phyloP scores from a whole-genome alignment of 2,888 invertebrate genomes.

The Chloromyia formosa region DNA sequence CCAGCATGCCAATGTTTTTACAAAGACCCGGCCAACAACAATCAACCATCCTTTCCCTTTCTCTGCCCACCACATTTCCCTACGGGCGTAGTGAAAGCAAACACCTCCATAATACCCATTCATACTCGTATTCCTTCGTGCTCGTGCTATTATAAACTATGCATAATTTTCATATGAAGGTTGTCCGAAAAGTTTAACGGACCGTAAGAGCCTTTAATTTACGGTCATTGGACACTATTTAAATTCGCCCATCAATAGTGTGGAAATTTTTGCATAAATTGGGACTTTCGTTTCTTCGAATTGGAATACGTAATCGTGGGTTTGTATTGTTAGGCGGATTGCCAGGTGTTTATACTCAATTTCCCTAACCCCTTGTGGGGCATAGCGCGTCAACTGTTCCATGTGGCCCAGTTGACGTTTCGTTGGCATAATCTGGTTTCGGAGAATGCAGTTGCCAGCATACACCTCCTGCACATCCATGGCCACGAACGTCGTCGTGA shows the following conservation, averaged over 20 bases:
- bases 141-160: background rate
- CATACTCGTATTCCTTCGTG: background rate
- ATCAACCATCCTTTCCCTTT: background rate
- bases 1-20: too few relatives aligned
- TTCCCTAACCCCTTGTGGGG: too few relatives aligned
- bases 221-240: constrained; percentile 48
- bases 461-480: too few relatives aligned
- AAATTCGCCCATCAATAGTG: constrained; percentile 48
- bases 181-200: background rate
- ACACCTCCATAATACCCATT: too few relatives aligned
- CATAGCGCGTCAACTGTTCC: too few relatives aligned
- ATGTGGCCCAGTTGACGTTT: too few relatives aligned
- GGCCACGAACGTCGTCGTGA: too few relatives aligned
- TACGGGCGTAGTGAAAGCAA: background rate
- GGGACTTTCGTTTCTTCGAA: too few relatives aligned
- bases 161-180: background rate
- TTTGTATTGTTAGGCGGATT: background rate
- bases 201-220: constrained; percentile 48
- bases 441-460: too few relatives aligned
- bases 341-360: background rate
- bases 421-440: too few relatives aligned
- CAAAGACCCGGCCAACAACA: too few relatives aligned
- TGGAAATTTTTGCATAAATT: constrained; percentile 15
- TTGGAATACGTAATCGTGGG: too few relatives aligned
- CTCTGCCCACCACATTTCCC: background rate